phyloP scores from a whole-genome alignment of 2,888 invertebrate species.

The Brenthis ino region DNA sequence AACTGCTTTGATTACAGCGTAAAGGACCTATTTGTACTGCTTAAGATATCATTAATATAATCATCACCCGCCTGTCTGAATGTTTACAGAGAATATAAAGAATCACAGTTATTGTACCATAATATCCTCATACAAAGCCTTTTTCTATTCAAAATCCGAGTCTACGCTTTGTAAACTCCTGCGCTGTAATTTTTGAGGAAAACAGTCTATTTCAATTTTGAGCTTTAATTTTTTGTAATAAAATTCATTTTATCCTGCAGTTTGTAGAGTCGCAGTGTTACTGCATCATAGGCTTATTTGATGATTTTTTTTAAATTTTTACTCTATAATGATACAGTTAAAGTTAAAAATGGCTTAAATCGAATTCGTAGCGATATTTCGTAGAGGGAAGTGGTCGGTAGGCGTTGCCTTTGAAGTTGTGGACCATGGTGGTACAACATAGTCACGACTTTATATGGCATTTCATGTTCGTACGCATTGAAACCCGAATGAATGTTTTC shows the following conservation, averaged over 20 bases:
- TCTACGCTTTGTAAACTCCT: conserved; percentile 55
- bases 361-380: conserved; percentile 30
- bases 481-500: conserved; percentile 42
- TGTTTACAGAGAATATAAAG: conserved; percentile 51
- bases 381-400: conserved; percentile 62
- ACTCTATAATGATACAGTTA: conserved; percentile 39
- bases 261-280: conserved; percentile 15
- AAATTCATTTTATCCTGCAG: conserved; percentile 26
- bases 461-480: conserved; percentile 30
- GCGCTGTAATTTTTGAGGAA: conserved; percentile 20
- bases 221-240: conserved; percentile 10
- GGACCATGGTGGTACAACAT: conserved; percentile 48
- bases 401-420: conserved; percentile 67
- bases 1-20: background rate
- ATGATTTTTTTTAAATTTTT: conserved; percentile 20
- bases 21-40: conserved; percentile 47
- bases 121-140: conserved; percentile 51
- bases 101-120: conserved; percentile 61
- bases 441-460: conserved; percentile 59
- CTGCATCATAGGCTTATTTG: conserved; percentile 24
- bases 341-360: conserved; percentile 46
- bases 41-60: conserved; percentile 59
- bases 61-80: conserved; percentile 68
- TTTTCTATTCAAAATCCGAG: conserved; percentile 58
- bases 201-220: conserved; percentile 23